These are phyloP conservation scores for Gobio occitaniae DNA, from an alignment of 2,797 vertebrate species.

Conservation along the genomic window DNA sequence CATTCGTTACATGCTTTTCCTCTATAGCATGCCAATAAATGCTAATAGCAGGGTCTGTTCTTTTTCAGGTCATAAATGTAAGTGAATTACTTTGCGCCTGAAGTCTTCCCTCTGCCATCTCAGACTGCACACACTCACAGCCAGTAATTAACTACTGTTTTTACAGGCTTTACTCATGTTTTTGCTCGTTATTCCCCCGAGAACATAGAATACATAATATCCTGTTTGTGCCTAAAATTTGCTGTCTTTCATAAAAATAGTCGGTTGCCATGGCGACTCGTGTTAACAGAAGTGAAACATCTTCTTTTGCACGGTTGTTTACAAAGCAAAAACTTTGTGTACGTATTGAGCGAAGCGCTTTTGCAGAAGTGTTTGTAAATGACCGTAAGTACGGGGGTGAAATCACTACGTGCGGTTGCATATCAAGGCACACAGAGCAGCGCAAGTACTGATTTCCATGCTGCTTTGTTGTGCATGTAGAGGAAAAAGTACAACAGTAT, in stretches of 20 bases:
- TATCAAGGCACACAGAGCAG: conserved; percentile 11
- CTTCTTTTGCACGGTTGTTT: conserved; percentile 63
- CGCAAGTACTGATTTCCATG: not conserved
- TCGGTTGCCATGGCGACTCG: conserved; percentile 55
- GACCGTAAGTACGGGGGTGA: conserved; percentile 31
- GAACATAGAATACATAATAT: conserved; percentile 62
- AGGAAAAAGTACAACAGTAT: not conserved
- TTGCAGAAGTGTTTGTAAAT: conserved; percentile 52
- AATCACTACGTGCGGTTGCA: conserved; percentile 16
- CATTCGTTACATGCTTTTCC: conserved; percentile 40
- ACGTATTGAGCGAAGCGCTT: conserved; percentile 47
- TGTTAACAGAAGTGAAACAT: conserved; percentile 66
- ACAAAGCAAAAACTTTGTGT: conserved; percentile 58
- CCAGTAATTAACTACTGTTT: conserved; percentile 68
- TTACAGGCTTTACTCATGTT: conserved; percentile 65
- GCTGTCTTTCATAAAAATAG: conserved; percentile 60
- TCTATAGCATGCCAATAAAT: conserved; percentile 42
- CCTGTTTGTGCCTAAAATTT: conserved; percentile 57
- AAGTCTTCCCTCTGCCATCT: conserved; percentile 53
- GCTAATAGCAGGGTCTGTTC: conserved; percentile 44
- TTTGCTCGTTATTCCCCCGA: conserved; percentile 57
- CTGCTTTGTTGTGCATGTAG: no score
- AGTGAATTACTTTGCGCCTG: conserved; percentile 43
- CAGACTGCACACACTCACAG: conserved; percentile 53
- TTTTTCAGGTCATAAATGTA: conserved; percentile 50